Evolutionary conservation across 1,140 invertebrate species (phyloP).

Genomic region (Rhyacophila brunnea): DNA sequence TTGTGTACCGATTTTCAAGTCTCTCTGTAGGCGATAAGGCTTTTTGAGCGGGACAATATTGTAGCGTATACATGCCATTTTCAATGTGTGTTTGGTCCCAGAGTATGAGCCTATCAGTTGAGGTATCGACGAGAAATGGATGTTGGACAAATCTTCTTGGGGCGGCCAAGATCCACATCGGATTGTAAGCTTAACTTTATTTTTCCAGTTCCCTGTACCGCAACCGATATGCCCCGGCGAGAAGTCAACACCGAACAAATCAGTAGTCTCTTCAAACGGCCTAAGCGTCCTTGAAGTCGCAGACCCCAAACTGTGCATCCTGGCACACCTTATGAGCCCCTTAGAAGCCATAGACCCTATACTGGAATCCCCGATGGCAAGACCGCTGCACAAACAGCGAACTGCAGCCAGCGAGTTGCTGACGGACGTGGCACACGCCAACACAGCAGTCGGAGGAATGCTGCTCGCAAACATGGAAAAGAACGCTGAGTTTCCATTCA

Average conservation of each 20-base stretch:
- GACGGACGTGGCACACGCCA: slow-evolving; percentile 69
- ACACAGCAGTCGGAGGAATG: slow-evolving; percentile 75
- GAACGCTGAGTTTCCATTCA: slow-evolving; percentile 87
- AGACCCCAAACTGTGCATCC: slow-evolving; percentile 81
- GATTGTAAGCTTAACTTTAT: background rate
- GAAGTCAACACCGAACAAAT: slow-evolving; percentile 56
- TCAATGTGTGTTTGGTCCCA: no score
- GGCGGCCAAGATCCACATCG: background rate
- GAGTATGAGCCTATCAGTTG: no score
- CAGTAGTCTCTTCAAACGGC: slow-evolving; percentile 41
- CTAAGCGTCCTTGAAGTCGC: slow-evolving; percentile 80
- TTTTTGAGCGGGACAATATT: no score
- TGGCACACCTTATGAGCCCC: slow-evolving; percentile 85
- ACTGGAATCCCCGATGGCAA: slow-evolving; percentile 75
- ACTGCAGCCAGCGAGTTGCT: slow-evolving; percentile 74
- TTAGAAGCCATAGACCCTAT: slow-evolving; percentile 79
- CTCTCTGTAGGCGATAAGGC: no score
- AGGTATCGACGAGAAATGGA: no score
- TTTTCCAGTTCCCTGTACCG: slow-evolving; percentile 51
- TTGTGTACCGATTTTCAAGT: no score
- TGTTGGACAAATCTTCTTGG: background rate
- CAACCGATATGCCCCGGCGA: slow-evolving; percentile 57
- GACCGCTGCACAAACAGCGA: slow-evolving; percentile 74
- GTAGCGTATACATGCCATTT: no score
- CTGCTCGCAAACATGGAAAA: slow-evolving; percentile 85